Evolutionary conservation across 2,113 vertebrate species (phyloP).

Genomic region (Myotis brandtii): DNA sequence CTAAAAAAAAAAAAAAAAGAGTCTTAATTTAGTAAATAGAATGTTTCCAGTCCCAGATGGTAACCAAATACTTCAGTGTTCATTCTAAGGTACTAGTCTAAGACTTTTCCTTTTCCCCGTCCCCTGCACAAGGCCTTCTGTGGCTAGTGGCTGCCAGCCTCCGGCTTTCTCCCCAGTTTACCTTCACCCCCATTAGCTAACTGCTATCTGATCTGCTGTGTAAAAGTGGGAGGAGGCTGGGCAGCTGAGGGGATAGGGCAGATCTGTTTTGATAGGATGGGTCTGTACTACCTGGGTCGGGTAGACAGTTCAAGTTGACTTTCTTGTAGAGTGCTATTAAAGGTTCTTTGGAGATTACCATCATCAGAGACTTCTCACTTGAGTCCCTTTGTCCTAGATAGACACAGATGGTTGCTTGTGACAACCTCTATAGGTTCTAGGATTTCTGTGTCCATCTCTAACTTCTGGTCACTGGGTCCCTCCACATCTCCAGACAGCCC

Average conservation of each 20-base stretch:
- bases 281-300: neutral
- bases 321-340: neutral
- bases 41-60: neutral
- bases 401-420: neutral
- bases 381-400: neutral
- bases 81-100: neutral
- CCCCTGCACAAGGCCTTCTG: neutral
- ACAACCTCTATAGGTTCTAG: neutral
- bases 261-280: neutral
- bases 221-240: neutral
- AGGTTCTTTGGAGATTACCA: slow-evolving; percentile 6
- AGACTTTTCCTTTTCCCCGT: neutral
- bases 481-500: neutral
- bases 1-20: neutral
- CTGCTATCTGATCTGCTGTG: neutral
- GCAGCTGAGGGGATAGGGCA: neutral
- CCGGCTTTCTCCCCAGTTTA: neutral
- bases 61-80: neutral
- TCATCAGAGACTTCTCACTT: neutral
- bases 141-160: neutral
- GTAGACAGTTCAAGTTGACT: neutral
- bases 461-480: neutral
- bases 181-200: neutral
- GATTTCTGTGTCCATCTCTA: neutral
- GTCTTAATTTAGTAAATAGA: slow-evolving; percentile 32